Base-by-base conservation (phyloP, 2,888 invertebrate genomes). In the Oscheius sp. region DNA sequence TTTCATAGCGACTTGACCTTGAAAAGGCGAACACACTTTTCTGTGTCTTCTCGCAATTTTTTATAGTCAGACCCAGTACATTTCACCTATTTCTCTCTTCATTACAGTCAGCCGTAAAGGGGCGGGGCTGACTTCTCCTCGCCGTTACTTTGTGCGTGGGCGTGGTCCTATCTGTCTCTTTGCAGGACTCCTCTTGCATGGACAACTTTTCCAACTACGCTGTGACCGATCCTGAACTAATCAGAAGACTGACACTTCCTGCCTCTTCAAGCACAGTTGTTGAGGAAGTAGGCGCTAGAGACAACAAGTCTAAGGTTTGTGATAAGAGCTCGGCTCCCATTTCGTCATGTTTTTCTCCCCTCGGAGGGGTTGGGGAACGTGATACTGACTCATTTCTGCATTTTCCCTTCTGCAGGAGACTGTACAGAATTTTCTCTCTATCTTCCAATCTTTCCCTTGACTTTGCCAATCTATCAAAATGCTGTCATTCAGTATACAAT, bases 71-170 rank as follows among this genome's bases (percentile, higher is more conserved):
- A 29, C 21, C 5, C 2, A 4, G 4, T 53, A 4, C 11, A 53
- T 53, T 58, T 32, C 11, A 58, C 32, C 58, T 58, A 42, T 33
- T 33, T 32, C 58, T 58, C 58, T 63, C 63, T 63, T 55, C 68
- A 29, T 65, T 51, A 68, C 68, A 55, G 68, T 68, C 55, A 32
- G 65, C 35, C 63, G n/a, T n/a, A 35, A 55, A 50, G 47, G 68
- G 68, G 68, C 68, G 68, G 68, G 68, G 68, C 55, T 65, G 68
- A 68, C 68, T 68, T 68, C 68, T 68, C 68, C 53, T 68, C 53
- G 68, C 68, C 68, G 68, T 68, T 68, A 68, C 68, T 68, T 42
- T n/a, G 59, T 53, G 55, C 37, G 53, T 53, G 53, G 68, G 55
- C 55, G 53, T 33, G 55, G 53, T 42, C 68, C 50, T 35, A 55